Evolutionary conservation across 2,888 invertebrate species (phyloP), one percentile per base, ranked within the genome.

Genomic region (Andrena minutula): DNA sequence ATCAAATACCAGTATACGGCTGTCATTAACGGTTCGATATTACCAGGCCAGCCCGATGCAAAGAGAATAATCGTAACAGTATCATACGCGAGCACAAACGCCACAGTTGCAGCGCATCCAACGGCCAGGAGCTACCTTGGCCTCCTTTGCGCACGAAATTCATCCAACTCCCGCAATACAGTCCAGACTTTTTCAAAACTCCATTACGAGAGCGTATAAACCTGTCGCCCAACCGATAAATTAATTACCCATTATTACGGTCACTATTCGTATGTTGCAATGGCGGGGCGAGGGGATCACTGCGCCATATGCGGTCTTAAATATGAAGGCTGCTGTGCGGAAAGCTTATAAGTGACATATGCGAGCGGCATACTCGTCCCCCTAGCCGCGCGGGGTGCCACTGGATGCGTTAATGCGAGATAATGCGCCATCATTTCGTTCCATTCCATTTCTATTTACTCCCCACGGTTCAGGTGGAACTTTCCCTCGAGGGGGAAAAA

Each of bases 341-440:
- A 80, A 85, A 85, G 86, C 86, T 86, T 79, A 76, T 76, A 77
- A 76, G 72, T 58, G 86, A 86, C 86, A 86, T 86, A 86, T 86
- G 86, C 80, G 84, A 47, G 51, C 73, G 56, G 75, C 79, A 79
- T 75, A 75, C 72, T 66, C 66, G 64, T 41, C 35, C 78, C 75
- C 71, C 63, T 28, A 32, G 41, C 78, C 61, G 35, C 61, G 30
- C 74, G 58, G 79, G 76, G 73, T 71, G 84, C 84, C 71, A 35
- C 10, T 79, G 82, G 82, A 73, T 80, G 82, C 86, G 82, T 86
- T 86, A 86, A 86, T 79, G 75, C 85, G 65, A 58, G 70, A 85
- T 86, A 86, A 86, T 86, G 80, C 83, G 61, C 60, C 83, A 76
- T 83, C 85, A 80, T 85, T 85, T 74, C 74, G 77, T 76, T 64